Conservation (phyloP, 1,140 invertebrate species). For the Penaeus indicus region DNA sequence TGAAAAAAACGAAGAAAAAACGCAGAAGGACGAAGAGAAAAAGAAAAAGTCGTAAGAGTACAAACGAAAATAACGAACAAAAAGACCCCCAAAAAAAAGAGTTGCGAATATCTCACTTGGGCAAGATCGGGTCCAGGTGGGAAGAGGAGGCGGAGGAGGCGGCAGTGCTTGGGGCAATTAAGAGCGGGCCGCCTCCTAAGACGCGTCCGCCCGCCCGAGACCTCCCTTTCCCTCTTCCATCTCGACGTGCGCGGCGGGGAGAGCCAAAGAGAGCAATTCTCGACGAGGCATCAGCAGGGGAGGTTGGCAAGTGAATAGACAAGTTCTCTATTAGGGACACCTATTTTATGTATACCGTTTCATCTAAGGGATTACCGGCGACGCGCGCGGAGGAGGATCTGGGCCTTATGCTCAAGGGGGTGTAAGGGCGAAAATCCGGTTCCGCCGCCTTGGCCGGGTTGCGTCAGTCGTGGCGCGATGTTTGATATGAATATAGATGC, state of each 20-base stretch:
- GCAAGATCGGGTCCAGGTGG: too few relatives aligned
- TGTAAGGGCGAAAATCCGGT: constrained; percentile 16
- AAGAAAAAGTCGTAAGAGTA: too few relatives aligned
- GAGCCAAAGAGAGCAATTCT: constrained; percentile 50
- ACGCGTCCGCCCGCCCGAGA: too few relatives aligned
- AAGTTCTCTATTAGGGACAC: constrained; percentile 62
- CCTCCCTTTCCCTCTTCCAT: too few relatives aligned
- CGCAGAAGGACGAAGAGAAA: too few relatives aligned
- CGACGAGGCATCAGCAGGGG: constrained; percentile 32
- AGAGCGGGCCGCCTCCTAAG: too few relatives aligned
- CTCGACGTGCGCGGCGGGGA: constrained; percentile 15
- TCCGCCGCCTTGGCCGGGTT: constrained; percentile 11
- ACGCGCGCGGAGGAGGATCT: neutral
- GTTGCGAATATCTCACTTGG: too few relatives aligned
- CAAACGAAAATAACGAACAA: too few relatives aligned
- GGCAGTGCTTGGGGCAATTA: too few relatives aligned
- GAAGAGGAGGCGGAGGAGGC: too few relatives aligned
- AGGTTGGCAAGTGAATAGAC: constrained; percentile 45
- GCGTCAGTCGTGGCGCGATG: constrained; percentile 37
- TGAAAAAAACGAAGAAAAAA: too few relatives aligned
- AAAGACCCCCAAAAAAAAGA: too few relatives aligned
- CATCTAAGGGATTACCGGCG: neutral
- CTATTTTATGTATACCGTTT: constrained; percentile 60
- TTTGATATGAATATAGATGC: constrained; percentile 67
- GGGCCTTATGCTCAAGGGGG: neutral